Base-by-base conservation (phyloP, 2,888 invertebrate genomes). In the Agrochola lota region DNA sequence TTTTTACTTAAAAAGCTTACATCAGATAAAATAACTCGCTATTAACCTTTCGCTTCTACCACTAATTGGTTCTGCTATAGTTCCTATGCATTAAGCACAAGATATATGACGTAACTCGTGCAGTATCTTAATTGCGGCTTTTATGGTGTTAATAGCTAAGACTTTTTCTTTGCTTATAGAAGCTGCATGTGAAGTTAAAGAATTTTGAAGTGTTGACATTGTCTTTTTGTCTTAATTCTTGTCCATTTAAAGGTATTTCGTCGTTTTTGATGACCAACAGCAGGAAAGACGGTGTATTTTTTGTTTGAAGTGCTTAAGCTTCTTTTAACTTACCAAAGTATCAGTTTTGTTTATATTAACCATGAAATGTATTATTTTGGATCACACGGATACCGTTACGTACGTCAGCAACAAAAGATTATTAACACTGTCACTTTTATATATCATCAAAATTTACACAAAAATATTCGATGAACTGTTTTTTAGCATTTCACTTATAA, bases 71-170 rank as follows among this genome's bases (percentile, higher is more conserved):
- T 52, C 30, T 63, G 60, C n/a, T 30, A 66, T 35, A 81, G n/a
- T 62, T 85, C n/a, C 52, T 71, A 26, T 60, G 49, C 67, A 74
- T 73, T 71, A 35, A 52, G 71, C 63, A 80, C 77, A 74, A 82
- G 74, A 86, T 86, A 83, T 86, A 84, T 75, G 75, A 75, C 43
- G 74, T 76, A 69, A 74, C 75, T 68, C 59, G 52, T 68, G 64
- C 75, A 64, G 64, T 80, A 80, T 81, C 83, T 85, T 82, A 85
- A 87, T 88, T 84, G 71, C 71, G 52, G 73, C 60, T 79, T 81
- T 71, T 77, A 55, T 43, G 70, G 77, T 78, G 72, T 83, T 87
- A 77, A 85, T 85, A 72, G 59, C n/a, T 63, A 67, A 74, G 69
- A 78, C 26, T 80, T 75, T 74, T 69, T 80, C 35, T 67, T 35